Conservation (phyloP, 2,113 vertebrate genomes). For the Parotia lawesii region DNA sequence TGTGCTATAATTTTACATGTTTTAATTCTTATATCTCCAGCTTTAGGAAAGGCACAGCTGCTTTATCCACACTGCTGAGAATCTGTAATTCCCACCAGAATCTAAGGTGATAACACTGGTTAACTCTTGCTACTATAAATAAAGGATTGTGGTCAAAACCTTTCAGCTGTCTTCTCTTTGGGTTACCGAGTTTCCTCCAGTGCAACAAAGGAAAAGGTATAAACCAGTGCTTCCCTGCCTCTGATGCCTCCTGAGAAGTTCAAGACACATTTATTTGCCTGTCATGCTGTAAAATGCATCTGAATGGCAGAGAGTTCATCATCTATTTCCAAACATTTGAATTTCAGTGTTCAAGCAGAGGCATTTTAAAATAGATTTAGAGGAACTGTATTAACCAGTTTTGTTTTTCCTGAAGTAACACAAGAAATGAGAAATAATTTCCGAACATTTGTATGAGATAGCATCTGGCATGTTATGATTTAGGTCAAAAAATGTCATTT, state of each 20-base stretch:
- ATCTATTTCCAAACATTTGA: not conserved
- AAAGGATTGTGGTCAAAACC: not conserved
- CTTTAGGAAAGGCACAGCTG: not conserved
- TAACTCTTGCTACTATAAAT: not conserved
- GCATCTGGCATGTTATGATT: not conserved
- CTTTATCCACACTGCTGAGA: not conserved
- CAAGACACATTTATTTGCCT: not conserved
- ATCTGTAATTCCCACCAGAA: not conserved
- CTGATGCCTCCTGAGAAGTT: not conserved
- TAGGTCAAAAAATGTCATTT: not conserved
- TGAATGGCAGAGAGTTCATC: not conserved
- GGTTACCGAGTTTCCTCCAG: not conserved
- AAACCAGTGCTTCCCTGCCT: not conserved
- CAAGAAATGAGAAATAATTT: not conserved
- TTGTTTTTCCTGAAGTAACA: not conserved
- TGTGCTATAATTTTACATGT: not conserved
- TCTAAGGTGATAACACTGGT: not conserved
- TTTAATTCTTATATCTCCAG: not conserved
- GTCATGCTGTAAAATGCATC: not conserved
- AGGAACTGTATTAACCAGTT: not conserved
- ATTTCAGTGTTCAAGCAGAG: not conserved
- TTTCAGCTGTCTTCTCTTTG: not conserved
- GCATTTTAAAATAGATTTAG: not conserved
- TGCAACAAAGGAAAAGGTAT: not conserved
- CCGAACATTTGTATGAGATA: not conserved